These are phyloP conservation scores for Chrysemys picta DNA, from an alignment of 2,113 vertebrate species.

Conservation along the genomic window DNA sequence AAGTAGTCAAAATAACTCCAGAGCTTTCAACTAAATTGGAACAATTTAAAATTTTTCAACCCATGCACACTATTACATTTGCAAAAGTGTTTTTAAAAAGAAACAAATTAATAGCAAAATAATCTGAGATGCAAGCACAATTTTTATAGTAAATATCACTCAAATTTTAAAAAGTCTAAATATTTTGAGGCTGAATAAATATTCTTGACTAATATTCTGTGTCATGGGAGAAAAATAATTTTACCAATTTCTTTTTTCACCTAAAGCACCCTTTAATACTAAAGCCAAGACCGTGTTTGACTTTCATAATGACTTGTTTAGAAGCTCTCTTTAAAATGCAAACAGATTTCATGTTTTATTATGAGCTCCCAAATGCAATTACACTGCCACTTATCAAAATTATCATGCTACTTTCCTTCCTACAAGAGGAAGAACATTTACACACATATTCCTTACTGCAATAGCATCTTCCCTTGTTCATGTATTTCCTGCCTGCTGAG, in stretches of 20 bases:
- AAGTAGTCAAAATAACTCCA: background rate
- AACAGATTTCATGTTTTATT: background rate
- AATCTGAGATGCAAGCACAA: background rate
- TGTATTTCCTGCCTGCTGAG: background rate
- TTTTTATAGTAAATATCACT: slow-evolving; percentile 16
- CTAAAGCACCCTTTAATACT: slow-evolving; percentile 2
- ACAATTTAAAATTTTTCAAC: background rate
- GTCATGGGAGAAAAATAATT: slow-evolving; percentile 1
- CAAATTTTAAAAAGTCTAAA: background rate
- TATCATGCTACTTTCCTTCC: slow-evolving; percentile 5
- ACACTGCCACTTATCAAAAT: slow-evolving; percentile 38
- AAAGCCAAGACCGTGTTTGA: background rate
- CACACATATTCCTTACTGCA: background rate
- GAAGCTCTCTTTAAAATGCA: slow-evolving; percentile 39
- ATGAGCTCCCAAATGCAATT: background rate
- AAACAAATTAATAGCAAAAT: slow-evolving; percentile 19
- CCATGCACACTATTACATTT: background rate
- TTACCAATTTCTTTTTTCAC: background rate
- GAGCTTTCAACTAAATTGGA: background rate
- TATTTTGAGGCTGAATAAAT: slow-evolving; percentile 6
- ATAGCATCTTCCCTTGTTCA: background rate
- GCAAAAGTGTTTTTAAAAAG: slow-evolving; percentile 6
- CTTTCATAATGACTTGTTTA: slow-evolving; percentile 32
- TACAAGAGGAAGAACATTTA: slow-evolving; percentile 45
- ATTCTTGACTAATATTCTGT: background rate